Evolutionary conservation across 2,797 vertebrate genomes (phyloP).

Genomic region (Pangasius macronema): DNA sequence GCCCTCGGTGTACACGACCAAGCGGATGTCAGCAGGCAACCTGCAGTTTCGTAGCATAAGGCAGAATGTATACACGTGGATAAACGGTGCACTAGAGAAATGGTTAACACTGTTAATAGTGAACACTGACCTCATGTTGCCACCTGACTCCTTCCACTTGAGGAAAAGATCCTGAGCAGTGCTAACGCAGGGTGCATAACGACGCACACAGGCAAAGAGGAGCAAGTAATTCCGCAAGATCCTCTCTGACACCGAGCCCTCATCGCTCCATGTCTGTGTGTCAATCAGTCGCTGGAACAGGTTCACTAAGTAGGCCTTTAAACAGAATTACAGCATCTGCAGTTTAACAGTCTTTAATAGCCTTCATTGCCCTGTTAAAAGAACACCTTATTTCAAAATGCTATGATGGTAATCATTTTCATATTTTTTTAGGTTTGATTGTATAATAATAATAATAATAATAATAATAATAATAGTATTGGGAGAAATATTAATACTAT

Average conservation of each 20-base stretch:
- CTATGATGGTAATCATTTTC: not conserved
- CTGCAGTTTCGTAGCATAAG: constrained; percentile 62
- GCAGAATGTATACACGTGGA: not conserved
- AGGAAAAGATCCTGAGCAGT: constrained; percentile 79
- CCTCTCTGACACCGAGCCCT: constrained; percentile 80
- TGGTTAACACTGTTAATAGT: not conserved
- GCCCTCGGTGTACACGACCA: constrained; percentile 84
- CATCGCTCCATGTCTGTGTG: constrained; percentile 82
- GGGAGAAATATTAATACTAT: not conserved
- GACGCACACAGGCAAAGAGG: constrained; percentile 76
- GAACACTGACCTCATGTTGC: constrained; percentile 77
- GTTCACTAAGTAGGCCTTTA: constrained; percentile 81
- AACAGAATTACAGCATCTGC: constrained; percentile 4
- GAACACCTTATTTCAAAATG: not conserved
- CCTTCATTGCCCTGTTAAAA: not conserved
- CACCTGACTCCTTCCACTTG: constrained; percentile 82
- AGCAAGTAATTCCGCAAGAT: constrained; percentile 81
- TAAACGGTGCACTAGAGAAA: not conserved
- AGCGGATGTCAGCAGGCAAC: constrained; percentile 80
- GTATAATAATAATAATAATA: not conserved
- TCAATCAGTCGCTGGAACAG: constrained; percentile 83
- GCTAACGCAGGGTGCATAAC: constrained; percentile 78
- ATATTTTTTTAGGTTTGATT: not conserved
- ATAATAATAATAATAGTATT: not conserved
- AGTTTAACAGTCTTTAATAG: not conserved